These are phyloP conservation scores for Odiellus spinosus DNA, from an alignment of 2,888 invertebrate genomes.

Conservation along the genomic window DNA sequence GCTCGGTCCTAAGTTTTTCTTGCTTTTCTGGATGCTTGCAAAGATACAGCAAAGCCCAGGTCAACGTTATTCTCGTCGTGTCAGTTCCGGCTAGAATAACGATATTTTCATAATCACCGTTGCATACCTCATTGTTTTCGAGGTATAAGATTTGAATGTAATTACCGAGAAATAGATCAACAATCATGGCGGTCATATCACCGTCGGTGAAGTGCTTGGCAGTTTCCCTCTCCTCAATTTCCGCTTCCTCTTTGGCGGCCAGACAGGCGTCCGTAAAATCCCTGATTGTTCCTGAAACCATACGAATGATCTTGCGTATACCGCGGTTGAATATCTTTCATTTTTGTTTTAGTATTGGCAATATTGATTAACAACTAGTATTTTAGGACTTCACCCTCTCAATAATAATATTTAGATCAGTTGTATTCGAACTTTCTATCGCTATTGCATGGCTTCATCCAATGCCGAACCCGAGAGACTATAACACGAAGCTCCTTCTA, in stretches of 20 bases:
- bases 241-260: conserved; percentile 1
- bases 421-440: too few relatives aligned
- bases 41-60: background rate
- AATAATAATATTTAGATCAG: too few relatives aligned
- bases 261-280: background rate
- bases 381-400: too few relatives aligned
- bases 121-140: too few relatives aligned
- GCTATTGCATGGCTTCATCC: too few relatives aligned
- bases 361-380: too few relatives aligned
- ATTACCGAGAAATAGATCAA: background rate
- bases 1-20: background rate
- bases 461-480: too few relatives aligned
- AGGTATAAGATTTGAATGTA: background rate
- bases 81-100: background rate
- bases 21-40: background rate
- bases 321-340: too few relatives aligned
- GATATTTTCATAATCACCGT: too few relatives aligned
- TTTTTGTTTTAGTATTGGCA: too few relatives aligned
- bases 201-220: background rate
- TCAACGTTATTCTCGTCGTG: background rate
- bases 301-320: too few relatives aligned
- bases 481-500: too few relatives aligned
- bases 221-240: background rate
- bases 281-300: background rate
- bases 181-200: background rate